Conservation (phyloP, 2,888 invertebrate species). For the Dicyrtoma fusca region DNA sequence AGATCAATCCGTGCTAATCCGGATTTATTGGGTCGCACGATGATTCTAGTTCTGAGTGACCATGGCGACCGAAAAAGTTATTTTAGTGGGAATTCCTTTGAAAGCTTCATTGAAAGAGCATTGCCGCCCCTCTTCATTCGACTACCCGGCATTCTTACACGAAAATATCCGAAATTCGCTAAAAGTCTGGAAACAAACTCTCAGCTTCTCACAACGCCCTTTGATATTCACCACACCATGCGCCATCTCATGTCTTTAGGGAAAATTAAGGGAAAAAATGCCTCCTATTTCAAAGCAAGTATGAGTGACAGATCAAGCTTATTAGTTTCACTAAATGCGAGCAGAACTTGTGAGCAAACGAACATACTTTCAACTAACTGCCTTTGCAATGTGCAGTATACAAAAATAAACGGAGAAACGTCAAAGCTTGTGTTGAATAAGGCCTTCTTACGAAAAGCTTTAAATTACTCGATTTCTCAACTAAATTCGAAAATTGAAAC, state of each 20-base stretch:
- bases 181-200: constrained; percentile 67
- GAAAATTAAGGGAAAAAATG: too few relatives aligned
- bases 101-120: constrained; percentile 74
- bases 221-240: constrained; percentile 71
- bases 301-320: constrained; percentile 21
- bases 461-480: constrained; percentile 2
- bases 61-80: constrained; percentile 77
- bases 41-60: constrained; percentile 73
- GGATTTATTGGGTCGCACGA: constrained; percentile 67
- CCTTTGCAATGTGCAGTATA: constrained; percentile 18
- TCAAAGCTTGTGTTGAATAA: too few relatives aligned
- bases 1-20: constrained; percentile 65
- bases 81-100: constrained; percentile 68
- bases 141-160: constrained; percentile 68
- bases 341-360: constrained; percentile 4
- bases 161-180: constrained; percentile 63
- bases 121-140: constrained; percentile 73
- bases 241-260: not conserved
- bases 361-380: constrained; percentile 9
- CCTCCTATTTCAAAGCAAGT: not conserved
- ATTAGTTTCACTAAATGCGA: not conserved
- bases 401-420: too few relatives aligned
- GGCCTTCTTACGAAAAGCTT: too few relatives aligned
- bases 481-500: constrained; percentile 11
- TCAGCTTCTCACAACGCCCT: constrained; percentile 73